A percentile compares a stretch with the other conserved stretches of the same genome.
Conservation (phyloP, 64 coral and sea anemone genomes). For the Stylophora pistillata region DNA sequence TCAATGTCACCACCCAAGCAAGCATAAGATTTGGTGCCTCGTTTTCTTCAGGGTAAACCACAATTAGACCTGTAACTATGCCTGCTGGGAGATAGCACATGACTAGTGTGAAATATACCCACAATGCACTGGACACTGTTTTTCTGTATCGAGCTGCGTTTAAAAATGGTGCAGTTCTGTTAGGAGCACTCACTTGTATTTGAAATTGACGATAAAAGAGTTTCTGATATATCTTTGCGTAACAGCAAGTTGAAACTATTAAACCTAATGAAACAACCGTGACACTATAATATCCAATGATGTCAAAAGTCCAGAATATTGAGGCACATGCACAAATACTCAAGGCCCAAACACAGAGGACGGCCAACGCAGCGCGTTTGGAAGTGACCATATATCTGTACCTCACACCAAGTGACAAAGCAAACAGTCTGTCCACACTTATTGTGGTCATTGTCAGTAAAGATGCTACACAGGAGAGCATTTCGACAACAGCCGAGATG, state of each 20-base stretch:
- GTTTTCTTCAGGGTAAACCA: too few relatives aligned
- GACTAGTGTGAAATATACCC: neutral
- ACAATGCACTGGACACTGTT: conserved; percentile 4
- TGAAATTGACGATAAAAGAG: neutral
- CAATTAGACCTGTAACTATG: neutral
- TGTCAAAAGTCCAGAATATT: neutral
- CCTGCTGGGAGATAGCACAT: neutral
- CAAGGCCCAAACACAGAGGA: neutral
- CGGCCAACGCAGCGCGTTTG: neutral
- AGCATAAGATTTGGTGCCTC: neutral
- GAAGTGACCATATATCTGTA: conserved; percentile 13
- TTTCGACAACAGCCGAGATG: neutral
- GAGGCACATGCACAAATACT: neutral
- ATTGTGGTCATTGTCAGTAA: neutral
- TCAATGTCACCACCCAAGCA: neutral
- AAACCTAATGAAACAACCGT: neutral
- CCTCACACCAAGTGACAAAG: neutral
- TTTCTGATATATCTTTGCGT: neutral
- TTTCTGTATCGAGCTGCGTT: conserved; percentile 9
- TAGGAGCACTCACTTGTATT: neutral
- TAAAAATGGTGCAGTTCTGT: neutral
- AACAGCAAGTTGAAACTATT: neutral
- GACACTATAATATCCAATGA: neutral
- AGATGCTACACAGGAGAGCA: neutral
- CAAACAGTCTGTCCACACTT: conserved; percentile 3